Conservation (phyloP, 2,113 vertebrate genomes). For the Cinclus cinclus region DNA sequence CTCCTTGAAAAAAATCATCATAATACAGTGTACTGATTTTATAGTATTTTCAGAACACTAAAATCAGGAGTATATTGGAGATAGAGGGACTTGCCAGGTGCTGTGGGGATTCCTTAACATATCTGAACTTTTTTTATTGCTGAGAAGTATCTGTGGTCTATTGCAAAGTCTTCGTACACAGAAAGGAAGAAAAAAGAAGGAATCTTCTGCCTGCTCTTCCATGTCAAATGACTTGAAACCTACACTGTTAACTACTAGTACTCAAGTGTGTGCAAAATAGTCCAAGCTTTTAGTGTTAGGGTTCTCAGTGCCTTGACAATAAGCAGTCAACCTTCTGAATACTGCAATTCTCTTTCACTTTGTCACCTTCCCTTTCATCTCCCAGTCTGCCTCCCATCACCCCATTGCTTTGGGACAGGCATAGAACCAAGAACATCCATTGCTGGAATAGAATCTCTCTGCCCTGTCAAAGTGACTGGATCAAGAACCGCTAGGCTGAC, state of each 20-base stretch:
- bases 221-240: constrained; percentile 32
- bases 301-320: constrained; percentile 60
- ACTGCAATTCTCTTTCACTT: constrained; percentile 14
- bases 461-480: neutral
- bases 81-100: constrained; percentile 27
- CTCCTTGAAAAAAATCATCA: constrained; percentile 44
- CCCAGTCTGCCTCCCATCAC: neutral
- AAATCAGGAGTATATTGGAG: constrained; percentile 36
- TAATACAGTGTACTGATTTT: constrained; percentile 23
- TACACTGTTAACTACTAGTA: constrained; percentile 10
- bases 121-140: constrained; percentile 22
- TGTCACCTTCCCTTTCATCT: neutral
- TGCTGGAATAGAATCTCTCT: neutral
- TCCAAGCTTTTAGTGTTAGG: constrained; percentile 28
- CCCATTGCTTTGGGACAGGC: neutral
- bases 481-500: neutral
- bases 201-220: constrained; percentile 12
- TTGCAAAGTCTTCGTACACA: constrained; percentile 3
- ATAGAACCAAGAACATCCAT: neutral
- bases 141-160: neutral
- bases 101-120: constrained; percentile 42
- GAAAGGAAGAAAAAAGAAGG: neutral
- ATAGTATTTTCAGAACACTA: constrained; percentile 55
- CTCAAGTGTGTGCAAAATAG: neutral
- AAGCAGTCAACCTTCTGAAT: constrained; percentile 7